These are phyloP conservation scores for Cheilosia impressa DNA, from an alignment of 2,888 invertebrate species.

Conservation along the genomic window DNA sequence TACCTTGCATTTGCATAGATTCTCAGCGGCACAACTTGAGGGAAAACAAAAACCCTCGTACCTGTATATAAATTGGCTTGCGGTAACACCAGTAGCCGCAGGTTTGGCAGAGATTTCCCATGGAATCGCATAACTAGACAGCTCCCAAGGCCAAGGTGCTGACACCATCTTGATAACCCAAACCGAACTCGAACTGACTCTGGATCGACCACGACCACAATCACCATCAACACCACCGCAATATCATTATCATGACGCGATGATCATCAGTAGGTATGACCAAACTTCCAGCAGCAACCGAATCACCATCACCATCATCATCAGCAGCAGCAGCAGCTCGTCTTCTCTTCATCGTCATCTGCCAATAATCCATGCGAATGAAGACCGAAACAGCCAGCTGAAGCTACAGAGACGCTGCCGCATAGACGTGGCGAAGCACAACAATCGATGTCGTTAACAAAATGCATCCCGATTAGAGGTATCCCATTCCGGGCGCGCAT, in stretches of 20 bases:
- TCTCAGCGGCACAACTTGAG: not conserved
- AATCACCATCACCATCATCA: conserved; percentile 55
- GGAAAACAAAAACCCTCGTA: not conserved
- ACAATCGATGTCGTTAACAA: conserved; percentile 74
- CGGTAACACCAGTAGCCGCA: conserved; percentile 57
- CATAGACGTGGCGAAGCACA: not conserved
- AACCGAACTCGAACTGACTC: conserved; percentile 32
- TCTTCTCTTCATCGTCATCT: conserved; percentile 46
- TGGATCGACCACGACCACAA: conserved; percentile 39
- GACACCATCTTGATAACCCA: conserved; percentile 65
- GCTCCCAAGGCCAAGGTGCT: conserved; percentile 71
- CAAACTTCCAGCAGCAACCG: conserved; percentile 43
- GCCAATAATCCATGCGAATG: conserved; percentile 62
- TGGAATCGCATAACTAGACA: conserved; percentile 22
- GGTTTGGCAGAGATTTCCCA: conserved; percentile 51
- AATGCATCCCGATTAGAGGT: conserved; percentile 70
- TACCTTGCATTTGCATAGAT: conserved; percentile 48
- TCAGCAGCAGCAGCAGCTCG: conserved; percentile 28
- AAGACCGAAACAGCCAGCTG: conserved; percentile 44
- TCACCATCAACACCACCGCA: conserved; percentile 25
- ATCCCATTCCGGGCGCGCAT: conserved; percentile 3
- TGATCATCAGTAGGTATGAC: conserved; percentile 57
- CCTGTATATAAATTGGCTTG: not conserved
- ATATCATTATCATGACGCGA: conserved; percentile 43
- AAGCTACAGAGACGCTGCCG: conserved; percentile 7